A percentile compares a stretch with the other conserved stretches of the same genome.
phyloP scores from a whole-genome alignment of 1,140 invertebrate genomes.

The Temnothorax nylanderi region DNA sequence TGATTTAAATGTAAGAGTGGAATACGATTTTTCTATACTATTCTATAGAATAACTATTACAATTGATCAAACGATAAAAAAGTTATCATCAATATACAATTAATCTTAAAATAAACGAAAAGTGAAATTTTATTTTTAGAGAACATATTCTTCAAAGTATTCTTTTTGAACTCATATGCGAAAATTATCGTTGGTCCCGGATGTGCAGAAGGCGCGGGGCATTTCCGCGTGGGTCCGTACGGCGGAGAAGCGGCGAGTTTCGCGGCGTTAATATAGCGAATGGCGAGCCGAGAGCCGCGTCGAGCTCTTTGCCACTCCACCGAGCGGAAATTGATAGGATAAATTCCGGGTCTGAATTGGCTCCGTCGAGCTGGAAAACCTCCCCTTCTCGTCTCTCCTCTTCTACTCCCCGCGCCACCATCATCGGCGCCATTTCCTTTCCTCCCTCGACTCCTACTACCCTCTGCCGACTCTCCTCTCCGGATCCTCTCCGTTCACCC shows the following conservation, averaged over 20 bases:
- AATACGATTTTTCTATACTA: not conserved
- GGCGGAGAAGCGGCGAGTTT: conserved; percentile 73
- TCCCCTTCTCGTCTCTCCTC: conserved; percentile 57
- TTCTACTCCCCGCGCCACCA: conserved; percentile 25
- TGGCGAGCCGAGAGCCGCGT: conserved; percentile 78
- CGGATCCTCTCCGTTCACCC: not conserved
- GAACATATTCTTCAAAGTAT: not conserved
- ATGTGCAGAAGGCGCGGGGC: not conserved
- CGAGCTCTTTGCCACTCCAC: conserved; percentile 88
- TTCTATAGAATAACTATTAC: not conserved
- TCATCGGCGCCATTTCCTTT: conserved; percentile 65
- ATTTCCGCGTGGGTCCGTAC: conserved; percentile 34
- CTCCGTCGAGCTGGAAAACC: conserved; percentile 87
- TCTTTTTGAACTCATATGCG: conserved; percentile 5
- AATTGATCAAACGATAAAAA: not conserved
- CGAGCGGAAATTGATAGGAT: conserved; percentile 89
- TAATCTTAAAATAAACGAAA: not conserved
- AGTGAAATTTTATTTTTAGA: not conserved
- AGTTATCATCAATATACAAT: not conserved
- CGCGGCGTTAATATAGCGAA: conserved; percentile 85
- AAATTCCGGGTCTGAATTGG: conserved; percentile 89
- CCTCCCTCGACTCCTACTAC: conserved; percentile 66
- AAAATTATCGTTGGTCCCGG: conserved; percentile 40
- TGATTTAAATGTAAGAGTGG: not conserved
- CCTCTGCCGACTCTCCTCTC: conserved; percentile 64